These are phyloP conservation scores for Paedocypris sp. DNA, from an alignment of 2,113 vertebrate species.

Conservation along the genomic window DNA sequence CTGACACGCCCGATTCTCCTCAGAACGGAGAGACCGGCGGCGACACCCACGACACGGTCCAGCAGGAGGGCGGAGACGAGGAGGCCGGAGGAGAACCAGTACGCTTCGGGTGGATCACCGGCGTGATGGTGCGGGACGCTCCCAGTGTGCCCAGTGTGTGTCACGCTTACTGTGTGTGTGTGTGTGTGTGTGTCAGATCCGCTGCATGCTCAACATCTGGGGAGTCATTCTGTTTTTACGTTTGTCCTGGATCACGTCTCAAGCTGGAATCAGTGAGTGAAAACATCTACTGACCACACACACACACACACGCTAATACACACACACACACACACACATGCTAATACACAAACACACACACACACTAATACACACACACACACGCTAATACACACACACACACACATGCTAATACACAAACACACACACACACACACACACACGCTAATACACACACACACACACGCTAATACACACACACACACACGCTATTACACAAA, in stretches of 20 bases:
- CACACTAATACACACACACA: no score
- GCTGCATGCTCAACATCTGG: slow-evolving; percentile 65
- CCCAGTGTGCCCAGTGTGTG: background rate
- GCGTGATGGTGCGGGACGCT: slow-evolving; percentile 50
- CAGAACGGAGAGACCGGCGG: slow-evolving; percentile 37
- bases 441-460: no score
- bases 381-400: no score
- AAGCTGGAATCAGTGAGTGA: slow-evolving; percentile 56
- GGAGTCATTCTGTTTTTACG: slow-evolving; percentile 60
- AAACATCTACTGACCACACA: no score
- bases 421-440: no score
- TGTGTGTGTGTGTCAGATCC: slow-evolving; percentile 42
- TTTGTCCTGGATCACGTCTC: slow-evolving; percentile 61
- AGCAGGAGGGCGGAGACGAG: slow-evolving; percentile 4
- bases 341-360: no score
- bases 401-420: no score
- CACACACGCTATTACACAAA: no score
- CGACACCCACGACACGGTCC: background rate
- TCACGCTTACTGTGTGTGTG: background rate
- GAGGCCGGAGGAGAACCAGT: slow-evolving; percentile 33
- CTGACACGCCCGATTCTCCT: no score
- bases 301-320: no score
- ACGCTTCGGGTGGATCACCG: slow-evolving; percentile 57
- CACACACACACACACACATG: no score
- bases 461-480: no score